Base-by-base conservation (phyloP, 2,113 vertebrate genomes). In the Aspiorhynchus laticeps region DNA sequence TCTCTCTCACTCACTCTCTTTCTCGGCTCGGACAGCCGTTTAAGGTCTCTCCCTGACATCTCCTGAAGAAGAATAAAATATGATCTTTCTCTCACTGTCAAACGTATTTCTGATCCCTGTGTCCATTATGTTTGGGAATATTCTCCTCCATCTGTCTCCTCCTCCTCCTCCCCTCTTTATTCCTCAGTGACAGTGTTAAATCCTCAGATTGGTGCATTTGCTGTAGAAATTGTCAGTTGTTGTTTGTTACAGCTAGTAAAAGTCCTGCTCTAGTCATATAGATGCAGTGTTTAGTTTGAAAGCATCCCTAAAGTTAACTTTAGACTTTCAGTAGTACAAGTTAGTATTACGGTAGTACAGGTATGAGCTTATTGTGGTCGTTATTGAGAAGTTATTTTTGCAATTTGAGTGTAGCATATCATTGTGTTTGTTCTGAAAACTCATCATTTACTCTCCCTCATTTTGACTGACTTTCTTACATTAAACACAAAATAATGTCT, bases 91-190 rank as follows among this genome's bases (percentile, higher is more conserved):
- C 85, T 74, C 81, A 88, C 82, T 90, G 59, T 88, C 78, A 79
- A 89, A 86, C 28, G 78, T 56, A 56, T 86, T 85, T 84, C 85
- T 61, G 69, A 81, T 79, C 61, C 71, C 48, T 74, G 73, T 85
- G 46, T 77, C 31, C 9, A 10, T 53, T 69, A 63, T 17, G 79
- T 69, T 86, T 24, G 85, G 36, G 63, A 33, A 85, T 63, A 38
- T 38, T 73, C 78, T 84, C 65, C 69, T 80, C 74, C 82, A 77
- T 85, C 76, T 81, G 75, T 71, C 43, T 77, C 21, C 78, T 21
- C n/a, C 71, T 78, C 48, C 46, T 80, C n/a, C 71, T 71, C 24
- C 17, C 71, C 51, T 17, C 53, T 85, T 69, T 73, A 14, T 56
- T 79, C 31, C 28, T 79, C 31, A 28, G 76, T 53, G 48, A 33